These are phyloP conservation scores for Polymixis lichenea DNA, from an alignment of 2,888 invertebrate species.

Conservation along the genomic window DNA sequence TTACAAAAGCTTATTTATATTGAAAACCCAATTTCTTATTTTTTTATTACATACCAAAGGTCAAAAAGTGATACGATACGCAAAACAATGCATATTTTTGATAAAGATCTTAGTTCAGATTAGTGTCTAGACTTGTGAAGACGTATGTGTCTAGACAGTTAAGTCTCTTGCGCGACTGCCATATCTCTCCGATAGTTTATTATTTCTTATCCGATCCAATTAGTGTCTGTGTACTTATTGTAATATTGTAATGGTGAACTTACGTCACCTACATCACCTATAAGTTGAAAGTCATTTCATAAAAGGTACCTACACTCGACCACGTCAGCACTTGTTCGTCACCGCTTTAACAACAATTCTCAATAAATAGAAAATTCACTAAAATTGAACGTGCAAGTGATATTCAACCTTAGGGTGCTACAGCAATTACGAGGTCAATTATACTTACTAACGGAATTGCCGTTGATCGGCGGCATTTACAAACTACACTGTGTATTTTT, in stretches of 20 bases:
- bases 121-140: neutral
- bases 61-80: neutral
- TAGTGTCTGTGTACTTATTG: neutral
- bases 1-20: neutral
- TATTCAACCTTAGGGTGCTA: neutral
- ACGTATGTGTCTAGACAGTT: slow-evolving; percentile 4
- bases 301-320: too few relatives aligned
- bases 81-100: neutral
- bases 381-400: neutral
- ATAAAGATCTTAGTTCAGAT: slow-evolving; percentile 10
- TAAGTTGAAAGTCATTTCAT: neutral
- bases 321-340: neutral
- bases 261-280: too few relatives aligned
- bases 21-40: neutral
- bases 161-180: neutral
- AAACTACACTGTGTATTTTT: neutral
- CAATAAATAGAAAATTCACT: neutral
- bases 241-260: neutral
- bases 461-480: neutral
- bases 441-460: neutral
- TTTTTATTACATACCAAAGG: neutral
- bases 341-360: neutral
- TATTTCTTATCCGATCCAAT: slow-evolving; percentile 1
- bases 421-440: neutral
- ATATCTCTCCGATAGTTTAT: neutral